Base-by-base conservation (phyloP, 2,113 vertebrate species). In the Datnioides undecimradiatus region DNA sequence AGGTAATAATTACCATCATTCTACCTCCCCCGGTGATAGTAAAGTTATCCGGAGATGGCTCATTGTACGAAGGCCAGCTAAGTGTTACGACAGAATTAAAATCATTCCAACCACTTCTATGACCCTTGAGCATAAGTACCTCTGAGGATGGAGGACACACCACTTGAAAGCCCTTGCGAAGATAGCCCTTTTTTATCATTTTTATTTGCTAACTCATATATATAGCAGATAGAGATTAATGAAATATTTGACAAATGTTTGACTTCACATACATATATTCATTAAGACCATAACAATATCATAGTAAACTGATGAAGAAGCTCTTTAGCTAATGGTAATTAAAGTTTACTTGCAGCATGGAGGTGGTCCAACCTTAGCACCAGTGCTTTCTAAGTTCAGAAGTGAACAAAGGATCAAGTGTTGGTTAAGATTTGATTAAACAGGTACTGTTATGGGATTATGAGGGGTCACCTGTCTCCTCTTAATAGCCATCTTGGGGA, bases 1-100 rank as follows among this genome's bases (percentile, higher is more conserved):
- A 67, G 73, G 73, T 83, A 79, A 83, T 88, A 83, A 88, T 84
- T 83, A 72, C 74, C 71, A 71, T 83, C 77, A 81, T 79, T 86
- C 57, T 51, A 49, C 52, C 51, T 82, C 74, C 87, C 58, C 38
- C 10, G 64, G 31, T 80, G 73, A 63, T 68, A 78, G 76, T 76
- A 65, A 84, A 80, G 65, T 63, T 33, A 70, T 75, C 31, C 10
- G 9, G 48, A 51, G 55, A 83, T 60, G 64, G 59, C 46, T 77
- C 8, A 16, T 59, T 79, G 73, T 66, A 54, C 10, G 6, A 66
- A 63, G 71, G 77, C 73, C 45, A 55, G 25, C n/a, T 40, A 34
- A 80, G 57, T 76, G 71, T 74, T 86, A 70, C 23, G 16, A 48
- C 13, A 49, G 46, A 79, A 66, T 62, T 70, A 70, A 80, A 82